These are phyloP conservation scores for Hylomyscus alleni DNA, from an alignment of 2,797 vertebrate species.

Conservation along the genomic window DNA sequence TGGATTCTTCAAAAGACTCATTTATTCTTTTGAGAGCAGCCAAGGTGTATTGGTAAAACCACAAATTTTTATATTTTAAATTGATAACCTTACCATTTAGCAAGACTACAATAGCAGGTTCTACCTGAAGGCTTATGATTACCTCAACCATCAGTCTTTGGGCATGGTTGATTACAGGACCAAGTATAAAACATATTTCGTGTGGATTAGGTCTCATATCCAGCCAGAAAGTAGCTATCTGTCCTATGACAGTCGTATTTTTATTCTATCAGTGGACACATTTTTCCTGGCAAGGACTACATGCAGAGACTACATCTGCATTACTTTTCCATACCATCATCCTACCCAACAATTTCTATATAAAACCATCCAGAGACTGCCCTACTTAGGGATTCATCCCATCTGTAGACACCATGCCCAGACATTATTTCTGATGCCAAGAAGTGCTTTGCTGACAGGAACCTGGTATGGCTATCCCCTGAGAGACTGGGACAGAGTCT, in stretches of 20 bases:
- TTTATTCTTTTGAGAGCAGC: neutral
- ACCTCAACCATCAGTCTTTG: neutral
- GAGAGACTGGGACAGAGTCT: too few species aligned
- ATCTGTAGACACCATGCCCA: too few species aligned
- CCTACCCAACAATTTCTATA: neutral
- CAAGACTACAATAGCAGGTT: neutral
- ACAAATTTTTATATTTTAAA: neutral
- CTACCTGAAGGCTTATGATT: neutral
- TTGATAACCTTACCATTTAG: neutral
- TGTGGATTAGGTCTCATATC: neutral
- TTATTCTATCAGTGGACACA: neutral
- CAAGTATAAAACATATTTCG: neutral
- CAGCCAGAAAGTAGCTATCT: neutral
- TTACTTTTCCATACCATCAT: neutral
- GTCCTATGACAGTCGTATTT: neutral
- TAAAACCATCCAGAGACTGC: neutral
- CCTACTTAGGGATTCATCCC: too few species aligned
- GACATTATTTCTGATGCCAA: too few species aligned
- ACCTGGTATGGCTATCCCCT: too few species aligned
- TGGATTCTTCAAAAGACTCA: too few species aligned
- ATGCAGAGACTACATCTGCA: neutral
- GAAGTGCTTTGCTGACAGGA: too few species aligned
- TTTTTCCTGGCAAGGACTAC: neutral
- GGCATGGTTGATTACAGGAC: neutral
- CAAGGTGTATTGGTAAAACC: neutral